phyloP scores from a whole-genome alignment of 2,113 vertebrate genomes.

The Lepidothrix coronata region DNA sequence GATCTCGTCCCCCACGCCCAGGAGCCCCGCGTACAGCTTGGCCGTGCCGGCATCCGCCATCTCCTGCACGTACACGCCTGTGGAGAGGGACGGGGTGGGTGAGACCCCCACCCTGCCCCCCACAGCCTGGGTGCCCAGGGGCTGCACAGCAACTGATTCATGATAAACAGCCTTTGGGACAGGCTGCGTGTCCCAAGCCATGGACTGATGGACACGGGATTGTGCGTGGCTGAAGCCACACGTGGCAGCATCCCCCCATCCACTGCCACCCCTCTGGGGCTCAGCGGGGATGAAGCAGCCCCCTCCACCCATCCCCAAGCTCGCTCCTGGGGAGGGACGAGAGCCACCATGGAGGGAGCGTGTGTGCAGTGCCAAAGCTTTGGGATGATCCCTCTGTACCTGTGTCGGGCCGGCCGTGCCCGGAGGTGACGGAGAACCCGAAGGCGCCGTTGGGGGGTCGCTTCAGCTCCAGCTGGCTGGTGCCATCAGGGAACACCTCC shows the following conservation, averaged over 20 bases:
- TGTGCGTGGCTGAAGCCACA: fast-evolving
- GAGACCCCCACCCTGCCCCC: not conserved
- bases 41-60: conserved; percentile 80
- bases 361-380: fast-evolving
- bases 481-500: conserved; percentile 88
- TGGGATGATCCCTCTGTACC: conserved; percentile 59
- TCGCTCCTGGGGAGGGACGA: fast-evolving
- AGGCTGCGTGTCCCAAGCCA: fast-evolving
- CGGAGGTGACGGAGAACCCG: conserved; percentile 87
- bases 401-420: conserved; percentile 87
- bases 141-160: not conserved
- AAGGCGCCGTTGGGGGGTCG: conserved; percentile 81
- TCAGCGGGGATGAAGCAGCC: not conserved
- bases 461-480: conserved; percentile 85
- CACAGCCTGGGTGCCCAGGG: fast-evolving
- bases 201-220: not conserved
- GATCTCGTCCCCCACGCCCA: conserved; percentile 90
- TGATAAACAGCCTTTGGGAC: fast-evolving
- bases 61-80: conserved; percentile 91
- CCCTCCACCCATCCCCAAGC: fast-evolving
- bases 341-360: fast-evolving
- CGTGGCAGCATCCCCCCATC: fast-evolving
- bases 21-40: conserved; percentile 87
- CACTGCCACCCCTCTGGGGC: not conserved
- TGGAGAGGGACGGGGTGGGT: not conserved